Base-by-base conservation (phyloP, 2,113 vertebrate species). In the Pangasianodon gigas region DNA sequence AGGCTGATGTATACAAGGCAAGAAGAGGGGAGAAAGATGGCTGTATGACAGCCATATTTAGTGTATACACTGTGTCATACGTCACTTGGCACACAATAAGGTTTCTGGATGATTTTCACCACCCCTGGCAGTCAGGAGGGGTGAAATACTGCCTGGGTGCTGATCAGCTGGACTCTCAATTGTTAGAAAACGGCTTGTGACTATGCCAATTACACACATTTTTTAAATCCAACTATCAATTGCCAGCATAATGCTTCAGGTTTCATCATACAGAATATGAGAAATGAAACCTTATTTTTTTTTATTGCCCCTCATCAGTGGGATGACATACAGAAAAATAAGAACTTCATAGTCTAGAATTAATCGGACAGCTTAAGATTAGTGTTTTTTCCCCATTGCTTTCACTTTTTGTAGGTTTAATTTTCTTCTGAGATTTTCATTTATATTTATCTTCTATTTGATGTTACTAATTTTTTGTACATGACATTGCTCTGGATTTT, bases 21-120 rank as follows among this genome's bases (percentile, higher is more conserved):
- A 84, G 37, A 84, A 84, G 32, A 37, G 56, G 41, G 82, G 8
- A 29, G 56, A 62, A 26, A 62, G 54, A 18, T 24, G 37, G 56
- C 56, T 62, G 58, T 29, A 84, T 62, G 82, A 62, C 82, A 84
- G 82, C 82, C 56, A 84, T 58, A 58, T 83, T 54, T 83, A 62
- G 16, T 62, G 11, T 5, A 62, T 46, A 84, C 29, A 37, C n/a
- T 56, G 48, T 5, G 48, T 62, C 37, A 84, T 84, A 60, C 8
- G 14, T 62, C 58, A 83, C 24, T 2, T 60, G 32, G 54, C 10
- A 60, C 7, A 84, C 81, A 84, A 60, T 21, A 60, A 58, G 54
- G 10, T 29, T 60, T 60, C 54, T 60, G 37, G 54, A 32, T 19
- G 80, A 21, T 21, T 82, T 2, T 56, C n/a, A 41, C 54, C 81